phyloP scores from a whole-genome alignment of 2,888 invertebrate species.

The Protophormia terraenovae region DNA sequence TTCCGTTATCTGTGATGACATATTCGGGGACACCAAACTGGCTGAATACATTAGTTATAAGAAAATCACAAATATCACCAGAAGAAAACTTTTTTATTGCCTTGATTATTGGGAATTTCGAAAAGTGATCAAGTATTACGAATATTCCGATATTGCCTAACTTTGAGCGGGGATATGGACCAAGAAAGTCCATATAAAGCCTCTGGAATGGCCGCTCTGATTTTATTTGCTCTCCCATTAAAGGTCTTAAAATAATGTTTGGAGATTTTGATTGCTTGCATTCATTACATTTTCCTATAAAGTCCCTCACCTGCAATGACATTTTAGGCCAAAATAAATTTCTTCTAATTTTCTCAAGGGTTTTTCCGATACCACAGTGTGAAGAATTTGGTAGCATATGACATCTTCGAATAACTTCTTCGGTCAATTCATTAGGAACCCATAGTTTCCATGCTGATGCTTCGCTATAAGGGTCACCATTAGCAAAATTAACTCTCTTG shows the following conservation, averaged over 20 bases:
- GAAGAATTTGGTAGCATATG: slow-evolving; percentile 15
- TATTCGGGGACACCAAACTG: slow-evolving; percentile 45
- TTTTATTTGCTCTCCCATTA: slow-evolving; percentile 46
- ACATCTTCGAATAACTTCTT: not conserved
- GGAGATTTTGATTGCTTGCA: slow-evolving; percentile 41
- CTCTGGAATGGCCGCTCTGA: slow-evolving; percentile 57
- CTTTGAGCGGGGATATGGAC: slow-evolving; percentile 55
- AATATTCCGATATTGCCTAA: slow-evolving; percentile 37
- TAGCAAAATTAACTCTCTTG: slow-evolving; percentile 3
- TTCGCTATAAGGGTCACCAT: slow-evolving; percentile 23
- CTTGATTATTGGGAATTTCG: slow-evolving; percentile 50
- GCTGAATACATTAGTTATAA: not conserved
- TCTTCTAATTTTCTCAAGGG: slow-evolving; percentile 30
- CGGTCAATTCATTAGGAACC: slow-evolving; percentile 34
- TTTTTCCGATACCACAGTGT: slow-evolving; percentile 46
- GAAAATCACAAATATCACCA: not conserved
- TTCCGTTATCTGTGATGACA: slow-evolving; percentile 44
- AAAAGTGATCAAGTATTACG: slow-evolving; percentile 57
- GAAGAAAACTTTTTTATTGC: slow-evolving; percentile 14
- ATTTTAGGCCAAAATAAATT: slow-evolving; percentile 58
- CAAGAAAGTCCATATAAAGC: too few relatives aligned
- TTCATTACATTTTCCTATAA: slow-evolving; percentile 5
- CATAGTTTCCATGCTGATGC: slow-evolving; percentile 59
- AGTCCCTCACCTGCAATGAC: slow-evolving; percentile 45
- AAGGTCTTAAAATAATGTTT: slow-evolving; percentile 26